A percentile compares a stretch with the other conserved stretches of the same genome.
These are phyloP conservation scores for Pecten maximus DNA, from an alignment of 2,888 invertebrate genomes.

Conservation along the genomic window DNA sequence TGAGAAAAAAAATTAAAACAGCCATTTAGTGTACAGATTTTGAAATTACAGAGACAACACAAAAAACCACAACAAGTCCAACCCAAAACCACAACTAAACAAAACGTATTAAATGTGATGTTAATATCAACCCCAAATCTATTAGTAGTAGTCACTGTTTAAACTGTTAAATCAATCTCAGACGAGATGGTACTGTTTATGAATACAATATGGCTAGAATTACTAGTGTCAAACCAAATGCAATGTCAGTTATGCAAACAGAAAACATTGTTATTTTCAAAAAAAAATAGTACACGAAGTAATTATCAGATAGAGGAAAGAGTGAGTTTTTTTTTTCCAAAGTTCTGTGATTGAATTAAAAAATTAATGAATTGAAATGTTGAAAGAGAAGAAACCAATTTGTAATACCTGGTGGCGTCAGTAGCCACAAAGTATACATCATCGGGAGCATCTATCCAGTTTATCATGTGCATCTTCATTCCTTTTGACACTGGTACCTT, in stretches of 20 bases:
- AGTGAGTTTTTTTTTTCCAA: conserved; percentile 7
- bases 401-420: conserved; percentile 92
- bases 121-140: conserved; percentile 22
- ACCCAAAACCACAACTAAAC: neutral
- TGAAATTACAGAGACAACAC: neutral
- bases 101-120: neutral
- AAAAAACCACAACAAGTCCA: neutral
- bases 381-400: conserved; percentile 37
- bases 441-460: conserved; percentile 99
- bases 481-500: conserved; percentile 84
- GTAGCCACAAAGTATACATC: conserved; percentile 97
- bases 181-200: conserved; percentile 30
- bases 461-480: conserved; percentile 92
- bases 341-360: conserved; percentile 4
- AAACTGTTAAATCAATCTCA: conserved; percentile 9
- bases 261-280: conserved; percentile 33
- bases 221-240: conserved; percentile 32
- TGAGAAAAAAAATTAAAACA: conserved; percentile 64
- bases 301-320: neutral
- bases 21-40: neutral
- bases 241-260: conserved; percentile 35
- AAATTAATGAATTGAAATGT: conserved; percentile 13
- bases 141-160: neutral
- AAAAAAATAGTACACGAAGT: neutral
- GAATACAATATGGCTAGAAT: conserved; percentile 28